phyloP scores from a whole-genome alignment of 2,113 vertebrate species.

The Podarcis raffonei region DNA sequence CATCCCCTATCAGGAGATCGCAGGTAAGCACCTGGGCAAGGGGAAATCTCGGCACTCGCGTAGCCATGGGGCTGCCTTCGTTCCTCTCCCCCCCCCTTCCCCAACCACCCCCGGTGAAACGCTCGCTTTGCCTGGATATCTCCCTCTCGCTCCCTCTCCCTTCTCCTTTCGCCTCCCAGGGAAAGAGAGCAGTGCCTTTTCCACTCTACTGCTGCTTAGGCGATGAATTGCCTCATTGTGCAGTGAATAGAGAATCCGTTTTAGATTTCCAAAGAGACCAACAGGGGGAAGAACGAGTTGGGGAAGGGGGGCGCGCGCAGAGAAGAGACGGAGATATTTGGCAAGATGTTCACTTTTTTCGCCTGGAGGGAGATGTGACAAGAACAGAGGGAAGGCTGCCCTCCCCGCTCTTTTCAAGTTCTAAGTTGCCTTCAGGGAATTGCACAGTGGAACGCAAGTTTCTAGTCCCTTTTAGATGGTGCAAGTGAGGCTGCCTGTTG shows the following conservation, averaged over 20 bases:
- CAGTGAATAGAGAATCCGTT: background rate
- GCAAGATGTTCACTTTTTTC: background rate
- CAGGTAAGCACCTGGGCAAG: conserved; percentile 82
- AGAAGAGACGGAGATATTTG: background rate
- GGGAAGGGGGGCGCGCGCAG: too few relatives aligned
- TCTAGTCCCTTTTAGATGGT: background rate
- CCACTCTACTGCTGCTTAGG: background rate
- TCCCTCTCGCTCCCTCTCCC: too few relatives aligned
- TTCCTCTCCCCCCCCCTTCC: conserved; percentile 11
- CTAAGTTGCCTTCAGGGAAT: conserved; percentile 18
- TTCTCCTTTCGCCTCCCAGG: conserved; percentile 3
- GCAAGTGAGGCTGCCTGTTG: background rate
- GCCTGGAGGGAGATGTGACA: background rate
- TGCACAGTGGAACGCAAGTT: background rate
- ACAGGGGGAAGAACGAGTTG: background rate
- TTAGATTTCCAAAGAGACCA: background rate
- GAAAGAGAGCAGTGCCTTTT: conserved; percentile 1
- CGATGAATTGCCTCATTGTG: conserved; percentile 41
- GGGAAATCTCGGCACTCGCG: background rate
- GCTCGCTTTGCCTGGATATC: background rate
- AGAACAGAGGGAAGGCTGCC: background rate
- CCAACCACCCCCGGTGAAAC: background rate
- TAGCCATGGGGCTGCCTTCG: background rate
- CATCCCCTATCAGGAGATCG: conserved; percentile 88
- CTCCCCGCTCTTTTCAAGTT: background rate